These are phyloP conservation scores for Drosophila prolongata DNA, from an alignment of 2,888 invertebrate species.

Conservation along the genomic window DNA sequence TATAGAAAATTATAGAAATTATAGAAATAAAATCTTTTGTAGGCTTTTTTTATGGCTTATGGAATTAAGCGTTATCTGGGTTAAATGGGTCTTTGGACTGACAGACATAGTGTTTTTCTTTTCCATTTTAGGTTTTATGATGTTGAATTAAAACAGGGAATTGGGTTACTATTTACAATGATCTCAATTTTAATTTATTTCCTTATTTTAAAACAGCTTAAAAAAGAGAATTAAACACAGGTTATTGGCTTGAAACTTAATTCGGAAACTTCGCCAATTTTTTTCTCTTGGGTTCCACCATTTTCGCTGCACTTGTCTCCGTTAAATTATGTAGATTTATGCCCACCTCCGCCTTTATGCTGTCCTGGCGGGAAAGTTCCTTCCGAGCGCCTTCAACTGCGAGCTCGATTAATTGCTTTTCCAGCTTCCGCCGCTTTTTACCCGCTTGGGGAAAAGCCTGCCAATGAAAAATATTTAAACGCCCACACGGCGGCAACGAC, in stretches of 20 bases:
- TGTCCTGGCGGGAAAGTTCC: slow-evolving; percentile 23
- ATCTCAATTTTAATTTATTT: no score
- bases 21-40: slow-evolving; percentile 18
- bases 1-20: no score
- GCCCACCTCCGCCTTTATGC: slow-evolving; percentile 56
- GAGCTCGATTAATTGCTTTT: slow-evolving; percentile 68
- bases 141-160: no score
- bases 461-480: slow-evolving; percentile 27
- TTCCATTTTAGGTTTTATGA: neutral
- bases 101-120: neutral
- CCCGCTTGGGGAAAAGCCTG: slow-evolving; percentile 32
- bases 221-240: neutral
- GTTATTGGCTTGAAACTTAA: neutral
- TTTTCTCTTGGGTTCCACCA: neutral
- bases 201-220: no score
- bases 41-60: neutral
- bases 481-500: slow-evolving; percentile 35
- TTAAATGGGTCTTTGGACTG: neutral
- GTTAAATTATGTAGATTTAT: slow-evolving; percentile 74
- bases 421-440: slow-evolving; percentile 23
- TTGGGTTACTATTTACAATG: no score
- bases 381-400: slow-evolving; percentile 3
- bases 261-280: no score
- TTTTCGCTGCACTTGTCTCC: slow-evolving; percentile 35
- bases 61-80: neutral